A percentile compares a stretch with the other conserved stretches of the same genome.
Conservation (phyloP, 2,888 invertebrate genomes). For the Fissipunctia ypsillon region DNA sequence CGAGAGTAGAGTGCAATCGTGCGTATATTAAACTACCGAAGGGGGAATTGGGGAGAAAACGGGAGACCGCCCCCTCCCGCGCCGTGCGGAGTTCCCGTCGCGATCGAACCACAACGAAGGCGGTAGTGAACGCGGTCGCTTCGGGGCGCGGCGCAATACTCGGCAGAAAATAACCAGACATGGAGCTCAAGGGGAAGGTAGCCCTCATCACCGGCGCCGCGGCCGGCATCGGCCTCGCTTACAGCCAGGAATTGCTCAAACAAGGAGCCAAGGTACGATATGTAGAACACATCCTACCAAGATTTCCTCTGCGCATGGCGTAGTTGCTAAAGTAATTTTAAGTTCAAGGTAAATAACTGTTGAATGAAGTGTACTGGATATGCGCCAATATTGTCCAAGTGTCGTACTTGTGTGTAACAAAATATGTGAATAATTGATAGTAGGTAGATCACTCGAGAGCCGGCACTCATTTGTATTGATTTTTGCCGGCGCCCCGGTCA, state of each 20-base stretch:
- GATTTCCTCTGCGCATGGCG: constrained; percentile 65
- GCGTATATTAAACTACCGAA: constrained; percentile 87
- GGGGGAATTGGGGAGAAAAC: constrained; percentile 79
- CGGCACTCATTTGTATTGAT: constrained; percentile 83
- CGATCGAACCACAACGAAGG: constrained; percentile 85
- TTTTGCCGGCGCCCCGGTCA: constrained; percentile 79
- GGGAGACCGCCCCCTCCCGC: constrained; percentile 73
- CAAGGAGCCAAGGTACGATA: constrained; percentile 93
- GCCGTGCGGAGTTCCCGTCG: constrained; percentile 73
- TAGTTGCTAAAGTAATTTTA: constrained; percentile 70
- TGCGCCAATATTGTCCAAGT: constrained; percentile 65
- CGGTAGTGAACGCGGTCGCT: constrained; percentile 76
- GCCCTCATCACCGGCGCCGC: constrained; percentile 94
- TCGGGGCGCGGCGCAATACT: constrained; percentile 76
- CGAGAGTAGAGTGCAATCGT: constrained; percentile 83
- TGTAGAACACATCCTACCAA: constrained; percentile 37
- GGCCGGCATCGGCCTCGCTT: constrained; percentile 93
- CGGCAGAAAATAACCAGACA: constrained; percentile 76
- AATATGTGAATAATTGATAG: constrained; percentile 27
- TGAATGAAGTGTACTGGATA: constrained; percentile 76
- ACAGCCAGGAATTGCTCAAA: constrained; percentile 93
- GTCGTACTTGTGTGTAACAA: constrained; percentile 39
- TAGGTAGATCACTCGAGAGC: constrained; percentile 37
- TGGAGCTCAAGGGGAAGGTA: constrained; percentile 94
- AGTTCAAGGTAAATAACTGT: constrained; percentile 83